Evolutionary conservation across 2,888 invertebrate species (phyloP), one percentile per base, ranked within the genome.

Genomic region (Theodoxus fluviatilis): DNA sequence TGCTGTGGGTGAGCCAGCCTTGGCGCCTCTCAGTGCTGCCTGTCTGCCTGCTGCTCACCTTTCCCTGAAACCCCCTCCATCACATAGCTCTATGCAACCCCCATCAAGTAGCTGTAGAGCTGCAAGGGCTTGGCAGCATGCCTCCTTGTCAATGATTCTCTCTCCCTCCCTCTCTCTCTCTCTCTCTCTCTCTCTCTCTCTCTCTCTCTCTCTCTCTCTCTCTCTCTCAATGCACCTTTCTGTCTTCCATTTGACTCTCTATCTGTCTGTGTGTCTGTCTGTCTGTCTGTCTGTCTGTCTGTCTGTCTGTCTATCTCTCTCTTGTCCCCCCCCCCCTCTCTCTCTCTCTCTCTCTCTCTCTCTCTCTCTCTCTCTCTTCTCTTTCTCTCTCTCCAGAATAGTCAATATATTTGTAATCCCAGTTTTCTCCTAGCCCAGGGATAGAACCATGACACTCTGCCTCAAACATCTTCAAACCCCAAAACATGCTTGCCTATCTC

Each of bases 91-190:
- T n/a, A n/a, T n/a, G n/a, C n/a, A n/a, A n/a, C n/a, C n/a, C n/a
- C n/a, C 3, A 22, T 4, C 18, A 25, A 4, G 52, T 52, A 18
- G n/a, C 52, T 22, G 52, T 9, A 25, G 4, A 52, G 4, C 52
- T 52, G 18, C 4, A 25, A 18, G 18, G 4, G 52, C 7, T 22
- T 52, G 25, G 4, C 63, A 31, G 22, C 4, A 28, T 61, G 2
- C 33, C 1, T 61, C 37, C 33, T 9, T 61, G 2, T 61, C 31
- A 31, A 6, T 61, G 2, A 33, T n/a, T 63, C 63, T 63, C 31
- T 63, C 33, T 63, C 63, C 33, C 63, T 63, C 31, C 33, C 63
- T 63, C 33, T 63, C 33, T 63, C 63, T 63, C 63, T 31, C 37
- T 63, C 12, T 63, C 22, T 52, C 22, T 52, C 22, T 52, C 22